phyloP scores from a whole-genome alignment of 2,797 vertebrate species.

The Graptemys geographica region DNA sequence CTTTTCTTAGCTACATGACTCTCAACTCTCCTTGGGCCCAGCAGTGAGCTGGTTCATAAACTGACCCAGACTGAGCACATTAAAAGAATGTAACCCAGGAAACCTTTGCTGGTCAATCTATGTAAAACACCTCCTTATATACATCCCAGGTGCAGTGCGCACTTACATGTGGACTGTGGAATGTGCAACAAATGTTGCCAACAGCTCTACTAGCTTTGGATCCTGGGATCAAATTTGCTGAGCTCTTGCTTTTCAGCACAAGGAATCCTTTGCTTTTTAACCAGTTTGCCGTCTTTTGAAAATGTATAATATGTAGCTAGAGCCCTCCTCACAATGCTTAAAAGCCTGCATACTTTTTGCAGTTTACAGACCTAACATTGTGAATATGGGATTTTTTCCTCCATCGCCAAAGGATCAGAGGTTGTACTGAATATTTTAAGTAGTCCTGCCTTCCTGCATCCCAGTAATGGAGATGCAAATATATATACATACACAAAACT shows the following conservation, averaged over 20 bases:
- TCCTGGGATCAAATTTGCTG: background rate
- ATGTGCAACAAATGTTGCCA: fast-evolving
- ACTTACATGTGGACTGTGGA: background rate
- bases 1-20: background rate
- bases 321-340: background rate
- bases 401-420: background rate
- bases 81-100: background rate
- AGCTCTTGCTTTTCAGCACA: background rate
- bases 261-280: background rate
- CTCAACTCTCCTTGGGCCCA: background rate
- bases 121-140: fast-evolving
- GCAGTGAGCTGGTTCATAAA: background rate
- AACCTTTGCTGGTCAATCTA: background rate
- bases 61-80: background rate
- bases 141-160: too few relatives aligned
- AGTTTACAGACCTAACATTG: background rate
- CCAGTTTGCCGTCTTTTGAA: background rate
- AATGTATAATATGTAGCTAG: background rate
- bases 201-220: background rate
- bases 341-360: background rate
- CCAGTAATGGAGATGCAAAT: background rate
- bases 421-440: background rate
- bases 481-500: background rate
- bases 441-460: background rate
- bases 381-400: background rate